phyloP scores from a whole-genome alignment of 2,797 vertebrate species.

The Pangasius larnaudii region DNA sequence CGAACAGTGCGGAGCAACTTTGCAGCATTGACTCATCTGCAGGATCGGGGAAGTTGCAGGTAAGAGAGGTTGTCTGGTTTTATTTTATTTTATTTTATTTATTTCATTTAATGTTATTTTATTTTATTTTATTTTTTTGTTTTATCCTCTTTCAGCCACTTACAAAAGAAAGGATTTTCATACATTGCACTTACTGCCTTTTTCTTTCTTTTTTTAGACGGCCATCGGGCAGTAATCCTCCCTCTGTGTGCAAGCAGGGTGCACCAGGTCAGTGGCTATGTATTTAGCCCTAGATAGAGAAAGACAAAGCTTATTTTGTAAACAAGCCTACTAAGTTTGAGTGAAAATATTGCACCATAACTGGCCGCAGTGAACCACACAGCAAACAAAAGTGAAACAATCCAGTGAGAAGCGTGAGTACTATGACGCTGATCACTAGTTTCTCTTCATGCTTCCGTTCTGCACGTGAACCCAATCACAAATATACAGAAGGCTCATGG shows the following conservation, averaged over 20 bases:
- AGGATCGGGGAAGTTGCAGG: slow-evolving; percentile 69
- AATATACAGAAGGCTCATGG: background rate
- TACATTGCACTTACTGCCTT: slow-evolving; percentile 25
- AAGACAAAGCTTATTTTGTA: slow-evolving; percentile 7
- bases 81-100: slow-evolving; percentile 6
- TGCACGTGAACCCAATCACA: background rate
- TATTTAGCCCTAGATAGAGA: background rate
- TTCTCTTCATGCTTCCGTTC: background rate
- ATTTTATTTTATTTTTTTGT: background rate
- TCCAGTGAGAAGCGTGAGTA: background rate
- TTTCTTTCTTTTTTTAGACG: slow-evolving; percentile 69
- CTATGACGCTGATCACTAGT: background rate
- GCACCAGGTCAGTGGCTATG: slow-evolving; percentile 76
- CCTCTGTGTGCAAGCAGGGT: slow-evolving; percentile 75
- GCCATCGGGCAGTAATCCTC: slow-evolving; percentile 70
- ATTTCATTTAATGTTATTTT: slow-evolving; percentile 10
- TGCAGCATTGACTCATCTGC: slow-evolving; percentile 80
- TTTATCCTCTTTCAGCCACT: background rate
- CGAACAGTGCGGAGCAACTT: slow-evolving; percentile 88
- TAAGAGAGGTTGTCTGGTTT: slow-evolving; percentile 42
- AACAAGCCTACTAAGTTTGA: slow-evolving; percentile 18
- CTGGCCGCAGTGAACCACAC: background rate
- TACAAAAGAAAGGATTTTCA: slow-evolving; percentile 26
- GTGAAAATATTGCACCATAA: slow-evolving; percentile 5
- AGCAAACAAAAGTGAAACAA: background rate